Evolutionary conservation across 2,888 invertebrate species (phyloP), one percentile per base, ranked within the genome.

Genomic region (Epicampocera succincta): DNA sequence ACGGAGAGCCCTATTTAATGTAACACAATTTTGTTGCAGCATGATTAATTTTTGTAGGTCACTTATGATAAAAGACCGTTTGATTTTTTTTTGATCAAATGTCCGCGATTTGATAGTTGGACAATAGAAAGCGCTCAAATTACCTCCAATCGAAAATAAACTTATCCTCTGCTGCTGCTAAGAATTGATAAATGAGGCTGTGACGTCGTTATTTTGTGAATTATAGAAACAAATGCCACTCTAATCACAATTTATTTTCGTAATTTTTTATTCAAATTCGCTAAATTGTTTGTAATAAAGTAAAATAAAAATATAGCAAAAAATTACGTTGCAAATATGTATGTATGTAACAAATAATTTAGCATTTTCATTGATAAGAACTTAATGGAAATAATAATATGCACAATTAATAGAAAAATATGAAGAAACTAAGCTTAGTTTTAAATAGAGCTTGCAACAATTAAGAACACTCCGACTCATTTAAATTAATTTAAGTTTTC

Each of bases 371-470:
- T 29, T 71, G 69, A 80, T 69, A 80, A 80, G 60, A 72, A 56
- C 5, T 25, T 42, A 63, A 60, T 40, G 8, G 33, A 69, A 56
- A 46, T 40, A 46, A 75, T n/a, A 48, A 15, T 60, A 72, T 29
- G 13, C 19, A 40, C 25, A 58, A 60, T 50, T 40, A 54, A 33
- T 33, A 33, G 8, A 33, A 61, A 54, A 25, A 74, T 56, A 44
- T 17, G 60, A 76, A 63, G 61, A 58, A 25, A 44, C 44, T 44
- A 13, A 56, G 21, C 33, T 25, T 21, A 82, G 82, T 82, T 75
- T 74, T 61, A 54, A 33, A 54, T 54, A 46, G 60, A 74, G 38
- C 74, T 78, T 75, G 71, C 66, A 71, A 71, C 71, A 74, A 75
- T 66, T 72, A 65, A 78, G 42, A 78, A 44, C 44, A 5, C 68